Base-by-base conservation (phyloP, 2,888 invertebrate species). In the Balanococcus diminutus region DNA sequence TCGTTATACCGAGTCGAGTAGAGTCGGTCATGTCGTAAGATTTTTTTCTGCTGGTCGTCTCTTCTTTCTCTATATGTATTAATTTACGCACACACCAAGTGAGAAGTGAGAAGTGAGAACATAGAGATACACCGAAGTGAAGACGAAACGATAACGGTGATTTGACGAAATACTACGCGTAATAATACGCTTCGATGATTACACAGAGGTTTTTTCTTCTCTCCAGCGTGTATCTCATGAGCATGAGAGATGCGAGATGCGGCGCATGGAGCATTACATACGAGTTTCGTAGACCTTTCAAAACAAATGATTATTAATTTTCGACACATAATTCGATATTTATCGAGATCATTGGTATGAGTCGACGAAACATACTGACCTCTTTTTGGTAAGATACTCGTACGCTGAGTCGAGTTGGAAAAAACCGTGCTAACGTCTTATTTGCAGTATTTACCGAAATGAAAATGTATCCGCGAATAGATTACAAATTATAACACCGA, bases 251-350 rank as follows among this genome's bases (percentile, higher is more conserved):
- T 36, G n/a, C n/a, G n/a, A n/a, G n/a, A 36, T 36, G 36, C 36
- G 8, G 36, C 36, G 56, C 8, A 56, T n/a, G 46, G 9, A 19
- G 56, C 22, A 19, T 36, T 36, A 28, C 31, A 28, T 67, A 67
- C 67, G 67, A 67, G 67, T 67, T 67, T 36, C 36, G 32, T 36
- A 79, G 75, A 79, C 28, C 75, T 79, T 36, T 79, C 75, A 36
- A 79, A 79, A 79, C 75, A 79, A 79, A 36, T 36, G 75, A 79
- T 79, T 79, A 79, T 79, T 79, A 79, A 79, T 79, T 79, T 79
- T 79, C 36, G 75, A 25, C 67, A 28, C 67, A 79, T 79, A 79
- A 79, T 79, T 79, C 75, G 36, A 79, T 79, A 79, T 79, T 79
- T 79, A 79, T 79, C 75, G 75, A 79, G 75, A 79, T 32, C 75